phyloP scores from a whole-genome alignment of 2,797 vertebrate genomes.

The Enteromius treurensis region DNA sequence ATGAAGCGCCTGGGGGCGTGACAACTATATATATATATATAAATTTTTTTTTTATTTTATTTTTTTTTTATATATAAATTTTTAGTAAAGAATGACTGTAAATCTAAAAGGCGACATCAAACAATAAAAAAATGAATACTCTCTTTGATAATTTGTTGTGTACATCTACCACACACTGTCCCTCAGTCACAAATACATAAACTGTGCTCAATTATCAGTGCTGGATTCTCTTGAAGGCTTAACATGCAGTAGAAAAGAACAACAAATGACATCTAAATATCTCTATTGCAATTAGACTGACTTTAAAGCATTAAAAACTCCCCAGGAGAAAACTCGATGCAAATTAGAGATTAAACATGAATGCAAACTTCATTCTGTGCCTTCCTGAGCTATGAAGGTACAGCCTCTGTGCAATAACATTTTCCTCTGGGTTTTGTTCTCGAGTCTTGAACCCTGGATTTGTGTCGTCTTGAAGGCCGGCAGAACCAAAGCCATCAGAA shows the following conservation, averaged over 20 bases:
- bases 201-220: not conserved
- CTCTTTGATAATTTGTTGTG: not conserved
- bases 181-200: not conserved
- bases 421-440: not conserved
- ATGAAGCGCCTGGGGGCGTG: no score
- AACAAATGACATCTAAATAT: conserved; percentile 21
- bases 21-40: no score
- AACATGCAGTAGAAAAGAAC: not conserved
- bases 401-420: not conserved
- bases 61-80: no score
- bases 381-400: not conserved
- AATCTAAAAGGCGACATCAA: not conserved
- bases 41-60: no score
- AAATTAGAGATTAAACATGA: not conserved
- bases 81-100: not conserved
- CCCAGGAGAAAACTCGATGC: not conserved
- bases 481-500: not conserved
- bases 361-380: not conserved
- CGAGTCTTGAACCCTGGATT: not conserved
- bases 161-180: not conserved
- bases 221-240: not conserved
- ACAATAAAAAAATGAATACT: no score
- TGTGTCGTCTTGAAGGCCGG: not conserved
- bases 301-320: not conserved
- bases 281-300: not conserved